Evolutionary conservation across 2,888 invertebrate genomes (phyloP), one percentile per base, ranked within the genome.

Genomic region (Carterocephalus palaemon): DNA sequence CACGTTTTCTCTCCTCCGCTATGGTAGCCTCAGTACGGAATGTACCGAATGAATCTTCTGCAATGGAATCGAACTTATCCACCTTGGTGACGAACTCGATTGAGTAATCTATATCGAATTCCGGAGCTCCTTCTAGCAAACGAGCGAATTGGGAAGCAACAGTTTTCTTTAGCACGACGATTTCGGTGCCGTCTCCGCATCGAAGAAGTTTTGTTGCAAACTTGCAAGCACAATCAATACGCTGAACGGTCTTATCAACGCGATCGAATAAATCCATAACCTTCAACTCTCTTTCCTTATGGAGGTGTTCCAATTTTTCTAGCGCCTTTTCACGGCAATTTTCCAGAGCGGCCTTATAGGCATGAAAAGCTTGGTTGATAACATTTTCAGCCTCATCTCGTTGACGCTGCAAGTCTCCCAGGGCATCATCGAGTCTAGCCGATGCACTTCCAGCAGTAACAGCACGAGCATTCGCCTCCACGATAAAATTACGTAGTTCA

Each of bases 241-340:
- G 92, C 52, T 93, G 93, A 51, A 94, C 92, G 2, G 93, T 93
- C 68, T 95, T 95, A 60, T 94, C 95, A 42, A 96, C 91, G 48
- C 91, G 91, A 66, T 94, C 93, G 66, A 93, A 92, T 50, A 93
- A 88, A 68, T 96, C 96, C 96, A 97, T 97, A 20, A 97, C 92
- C 73, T 93, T 92, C 23, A 97, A 88, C 75, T 96, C 96, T 49
- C 95, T 91, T 64, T 93, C 92, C 48, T 93, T 93, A 73, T 97
- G 96, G 51, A 95, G 75, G 53, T 89, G 89, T 60, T 92, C 92
- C 31, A 95, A 88, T 64, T 93, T 92, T 54, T 90, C 89, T 12
- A 95, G 78, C 9, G 93, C 89, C 36, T 91, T 91, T 61, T 96
- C 95, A 55, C 93, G 90, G 54, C 93, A 92, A 60, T 92, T 90